Evolutionary conservation across 2,888 invertebrate species (phyloP).

Genomic region (Ellobium chinense): DNA sequence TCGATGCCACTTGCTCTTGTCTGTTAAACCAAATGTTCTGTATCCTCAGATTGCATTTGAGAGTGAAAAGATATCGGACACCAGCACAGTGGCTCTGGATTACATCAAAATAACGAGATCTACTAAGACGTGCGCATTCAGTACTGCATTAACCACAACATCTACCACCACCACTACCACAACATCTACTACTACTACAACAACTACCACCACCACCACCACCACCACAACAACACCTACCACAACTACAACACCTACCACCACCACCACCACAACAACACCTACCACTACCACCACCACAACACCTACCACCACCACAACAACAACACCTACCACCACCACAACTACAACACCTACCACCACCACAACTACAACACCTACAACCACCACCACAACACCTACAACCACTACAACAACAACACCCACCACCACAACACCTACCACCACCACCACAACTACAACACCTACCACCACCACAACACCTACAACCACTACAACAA

Average conservation of each 20-base stretch:
- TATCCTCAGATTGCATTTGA: not conserved
- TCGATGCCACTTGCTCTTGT: too few species aligned
- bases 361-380: not conserved
- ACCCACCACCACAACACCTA: too few species aligned
- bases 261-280: not conserved
- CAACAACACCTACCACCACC: not conserved
- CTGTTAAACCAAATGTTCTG: too few species aligned
- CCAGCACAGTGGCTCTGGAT: not conserved
- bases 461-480: not conserved
- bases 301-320: not conserved
- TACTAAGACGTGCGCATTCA: not conserved
- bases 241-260: constrained; percentile 9
- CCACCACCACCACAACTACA: not conserved
- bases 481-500: not conserved
- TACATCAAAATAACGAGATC: not conserved
- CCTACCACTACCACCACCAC: not conserved
- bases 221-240: constrained; percentile 44
- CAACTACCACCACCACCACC: constrained; percentile 43
- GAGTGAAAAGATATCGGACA: not conserved
- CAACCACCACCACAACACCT: not conserved
- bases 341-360: not conserved
- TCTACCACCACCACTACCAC: not conserved
- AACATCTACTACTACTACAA: constrained; percentile 31
- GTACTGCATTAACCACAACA: not conserved
- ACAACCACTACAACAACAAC: too few species aligned